Conservation (phyloP, 1,140 invertebrate genomes). For the Bombus soroeensis region DNA sequence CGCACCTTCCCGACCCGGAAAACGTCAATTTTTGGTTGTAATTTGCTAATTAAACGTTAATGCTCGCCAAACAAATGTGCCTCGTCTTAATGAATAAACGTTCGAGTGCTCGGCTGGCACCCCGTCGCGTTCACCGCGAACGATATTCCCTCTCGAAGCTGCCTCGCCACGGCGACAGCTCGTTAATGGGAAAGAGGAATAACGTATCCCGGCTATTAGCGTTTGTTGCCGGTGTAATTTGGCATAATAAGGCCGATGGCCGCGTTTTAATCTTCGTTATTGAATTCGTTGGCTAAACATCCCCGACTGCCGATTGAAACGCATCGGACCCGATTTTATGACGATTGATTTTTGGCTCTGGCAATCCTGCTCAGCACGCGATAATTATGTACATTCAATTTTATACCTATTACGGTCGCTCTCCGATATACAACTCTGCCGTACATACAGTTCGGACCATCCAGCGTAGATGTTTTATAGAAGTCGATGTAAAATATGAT, state of each 20-base stretch:
- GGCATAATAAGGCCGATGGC: slow-evolving; percentile 20
- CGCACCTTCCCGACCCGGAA: background rate
- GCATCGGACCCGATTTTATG: slow-evolving; percentile 8
- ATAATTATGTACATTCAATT: slow-evolving; percentile 12
- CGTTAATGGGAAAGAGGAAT: slow-evolving; percentile 15
- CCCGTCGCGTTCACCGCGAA: background rate
- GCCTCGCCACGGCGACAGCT: background rate
- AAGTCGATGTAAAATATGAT: too few species aligned
- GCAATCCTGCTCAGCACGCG: background rate
- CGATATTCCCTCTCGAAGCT: too few species aligned
- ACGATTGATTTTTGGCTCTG: slow-evolving; percentile 18
- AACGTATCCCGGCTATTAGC: background rate
- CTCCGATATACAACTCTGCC: background rate
- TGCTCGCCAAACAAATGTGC: background rate
- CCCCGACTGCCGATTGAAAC: background rate
- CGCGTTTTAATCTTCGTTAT: slow-evolving; percentile 43
- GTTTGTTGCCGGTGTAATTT: slow-evolving; percentile 4
- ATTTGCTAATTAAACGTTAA: slow-evolving; percentile 1
- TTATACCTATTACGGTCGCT: background rate
- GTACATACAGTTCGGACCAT: too few species aligned
- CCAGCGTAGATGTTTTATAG: too few species aligned
- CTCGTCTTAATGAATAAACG: slow-evolving; percentile 19
- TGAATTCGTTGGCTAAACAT: slow-evolving; percentile 34
- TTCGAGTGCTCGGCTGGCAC: background rate
- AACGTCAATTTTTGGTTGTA: slow-evolving; percentile 5